Evolutionary conservation across 2,797 vertebrate genomes (phyloP), one percentile per base, ranked within the genome.

Genomic region (Hybognathus amarus): DNA sequence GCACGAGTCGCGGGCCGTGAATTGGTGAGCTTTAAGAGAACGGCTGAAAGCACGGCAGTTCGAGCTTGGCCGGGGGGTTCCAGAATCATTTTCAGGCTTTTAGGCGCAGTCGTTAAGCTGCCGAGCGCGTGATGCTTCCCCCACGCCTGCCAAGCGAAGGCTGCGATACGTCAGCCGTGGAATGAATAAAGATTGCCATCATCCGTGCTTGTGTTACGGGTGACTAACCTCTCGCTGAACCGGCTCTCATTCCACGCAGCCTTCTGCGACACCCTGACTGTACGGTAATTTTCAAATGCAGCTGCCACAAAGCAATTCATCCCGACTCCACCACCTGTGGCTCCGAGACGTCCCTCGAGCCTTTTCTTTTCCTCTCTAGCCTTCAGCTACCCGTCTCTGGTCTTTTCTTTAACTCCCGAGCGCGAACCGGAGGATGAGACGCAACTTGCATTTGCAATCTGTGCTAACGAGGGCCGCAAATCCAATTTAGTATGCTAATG

Each of bases 21-120:
- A 20, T 76, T 40, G n/a, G 71, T 67, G n/a, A 12, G 18, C 54
- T 73, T 83, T 59, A 9, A 27, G 61, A 70, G 63, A 52, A 61
- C 22, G 30, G n/a, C 15, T 80, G 87, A 42, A 80, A 86, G 18
- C 5, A 1, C 68, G 47, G 59, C 61, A 74, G 27, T 36, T 78
- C 9, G 36, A 67, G 78, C 45, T 74, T 59, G 45, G 30, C 38
- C 22, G n/a, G 76, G 56, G 36, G 73, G 82, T 87, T 89, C 87
- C 89, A 91, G 87, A 80, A 86, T 77, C 69, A 90, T 93, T 91
- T 93, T 86, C 73, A 6, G 76, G 85, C 84, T 89, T 92, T 92
- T 85, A 90, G 73, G 88, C 77, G 18, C 85, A 87, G 70, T 82
- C 33, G 73, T 86, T 86, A 75, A 87, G 77, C 85, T 33, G 88